Conservation (phyloP, 2,797 vertebrate genomes). For the Enteromius treurensis region DNA sequence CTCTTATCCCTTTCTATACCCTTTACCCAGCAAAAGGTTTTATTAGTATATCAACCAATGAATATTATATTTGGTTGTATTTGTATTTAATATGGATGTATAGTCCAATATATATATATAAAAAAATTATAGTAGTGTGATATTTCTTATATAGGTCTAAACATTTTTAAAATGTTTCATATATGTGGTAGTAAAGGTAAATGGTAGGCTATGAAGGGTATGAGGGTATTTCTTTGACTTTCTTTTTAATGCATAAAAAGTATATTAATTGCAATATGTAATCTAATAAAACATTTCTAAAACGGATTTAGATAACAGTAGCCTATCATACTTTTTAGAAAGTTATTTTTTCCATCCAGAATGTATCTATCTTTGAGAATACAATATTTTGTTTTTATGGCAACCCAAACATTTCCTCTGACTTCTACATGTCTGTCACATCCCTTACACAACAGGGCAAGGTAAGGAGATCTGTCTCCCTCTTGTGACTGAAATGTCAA, state of each 20-base stretch:
- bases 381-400: neutral
- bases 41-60: neutral
- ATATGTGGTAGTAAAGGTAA: neutral
- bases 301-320: neutral
- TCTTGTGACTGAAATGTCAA: constrained; percentile 4
- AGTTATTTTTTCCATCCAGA: neutral
- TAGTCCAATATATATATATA: neutral
- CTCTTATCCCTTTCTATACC: neutral
- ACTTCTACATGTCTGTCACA: neutral
- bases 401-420: neutral
- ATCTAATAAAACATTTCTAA: neutral
- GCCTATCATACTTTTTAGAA: neutral
- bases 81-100: neutral
- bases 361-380: neutral
- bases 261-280: neutral
- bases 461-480: neutral
- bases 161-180: neutral
- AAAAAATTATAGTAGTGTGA: neutral
- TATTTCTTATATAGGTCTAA: neutral
- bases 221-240: neutral
- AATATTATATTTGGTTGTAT: neutral
- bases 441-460: neutral
- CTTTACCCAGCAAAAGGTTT: neutral
- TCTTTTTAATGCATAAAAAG: neutral
- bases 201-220: neutral